Evolutionary conservation across 2,797 vertebrate species (phyloP).

Genomic region (Streptopelia turtur): DNA sequence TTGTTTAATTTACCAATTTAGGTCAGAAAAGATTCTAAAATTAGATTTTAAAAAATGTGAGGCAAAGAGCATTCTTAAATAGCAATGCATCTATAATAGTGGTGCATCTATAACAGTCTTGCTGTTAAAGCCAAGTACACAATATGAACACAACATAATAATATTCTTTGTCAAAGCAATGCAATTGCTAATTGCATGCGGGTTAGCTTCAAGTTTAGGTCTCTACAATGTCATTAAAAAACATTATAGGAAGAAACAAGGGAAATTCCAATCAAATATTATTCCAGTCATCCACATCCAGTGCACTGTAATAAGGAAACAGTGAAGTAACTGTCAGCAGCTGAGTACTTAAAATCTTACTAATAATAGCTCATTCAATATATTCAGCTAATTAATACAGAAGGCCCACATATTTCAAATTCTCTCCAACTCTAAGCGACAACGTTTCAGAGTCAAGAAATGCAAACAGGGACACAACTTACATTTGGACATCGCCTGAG

Average conservation of each 20-base stretch:
- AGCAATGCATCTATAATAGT: rapidly evolving
- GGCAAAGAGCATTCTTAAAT: background rate
- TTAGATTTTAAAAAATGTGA: background rate
- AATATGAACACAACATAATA: background rate
- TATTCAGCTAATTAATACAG: background rate
- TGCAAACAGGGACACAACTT: background rate
- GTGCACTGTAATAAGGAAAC: background rate
- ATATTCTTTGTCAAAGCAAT: background rate
- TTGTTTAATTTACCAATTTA: background rate
- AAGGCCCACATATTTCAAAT: background rate
- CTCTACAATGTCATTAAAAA: background rate
- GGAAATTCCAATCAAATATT: background rate
- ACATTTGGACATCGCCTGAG: background rate
- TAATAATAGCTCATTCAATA: background rate
- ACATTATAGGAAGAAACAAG: background rate
- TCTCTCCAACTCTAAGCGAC: background rate
- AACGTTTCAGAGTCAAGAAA: background rate
- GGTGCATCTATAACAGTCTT: rapidly evolving
- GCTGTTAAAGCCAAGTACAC: background rate
- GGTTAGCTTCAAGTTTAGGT: background rate
- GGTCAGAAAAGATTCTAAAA: background rate
- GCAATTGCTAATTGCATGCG: background rate
- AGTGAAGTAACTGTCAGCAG: background rate
- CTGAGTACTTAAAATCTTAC: background rate
- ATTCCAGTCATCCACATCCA: background rate